Conservation (phyloP, 2,113 vertebrate genomes). For the Rhea americana region DNA sequence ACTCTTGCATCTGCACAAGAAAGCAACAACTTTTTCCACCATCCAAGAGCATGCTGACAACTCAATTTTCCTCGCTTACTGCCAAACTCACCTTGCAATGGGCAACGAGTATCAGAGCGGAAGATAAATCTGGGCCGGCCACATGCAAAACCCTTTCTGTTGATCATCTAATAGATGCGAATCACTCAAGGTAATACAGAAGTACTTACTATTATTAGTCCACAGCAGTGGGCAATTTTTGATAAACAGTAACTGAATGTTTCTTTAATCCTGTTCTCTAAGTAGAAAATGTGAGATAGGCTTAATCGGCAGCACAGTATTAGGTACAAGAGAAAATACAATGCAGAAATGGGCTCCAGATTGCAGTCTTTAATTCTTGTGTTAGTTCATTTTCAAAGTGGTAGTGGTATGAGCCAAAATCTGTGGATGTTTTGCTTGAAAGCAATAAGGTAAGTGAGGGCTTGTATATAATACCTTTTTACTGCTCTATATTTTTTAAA, state of each 20-base stretch:
- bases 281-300: slow-evolving; percentile 81
- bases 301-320: slow-evolving; percentile 77
- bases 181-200: neutral
- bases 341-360: slow-evolving; percentile 79
- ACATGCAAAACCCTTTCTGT: neutral
- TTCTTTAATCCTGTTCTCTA: slow-evolving; percentile 42
- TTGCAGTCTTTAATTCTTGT: slow-evolving; percentile 76
- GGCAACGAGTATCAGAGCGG: neutral
- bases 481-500: neutral
- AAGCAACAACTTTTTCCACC: slow-evolving; percentile 35
- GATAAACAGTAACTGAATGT: neutral
- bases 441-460: slow-evolving; percentile 67
- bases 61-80: slow-evolving; percentile 26
- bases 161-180: neutral
- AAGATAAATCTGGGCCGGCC: neutral
- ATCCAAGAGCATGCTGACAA: slow-evolving; percentile 13
- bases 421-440: slow-evolving; percentile 75
- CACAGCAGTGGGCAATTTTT: neutral
- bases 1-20: slow-evolving; percentile 47
- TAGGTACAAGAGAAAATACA: slow-evolving; percentile 78
- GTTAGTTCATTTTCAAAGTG: slow-evolving; percentile 77
- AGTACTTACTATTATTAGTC: neutral
- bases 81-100: slow-evolving; percentile 22
- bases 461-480: neutral
- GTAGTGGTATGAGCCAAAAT: slow-evolving; percentile 73